Percentiles rank a stretch among this genome's conserved stretches.
These are phyloP conservation scores for Sminthopsis crassicaudata DNA, from an alignment of 2,113 vertebrate genomes.

Conservation along the genomic window DNA sequence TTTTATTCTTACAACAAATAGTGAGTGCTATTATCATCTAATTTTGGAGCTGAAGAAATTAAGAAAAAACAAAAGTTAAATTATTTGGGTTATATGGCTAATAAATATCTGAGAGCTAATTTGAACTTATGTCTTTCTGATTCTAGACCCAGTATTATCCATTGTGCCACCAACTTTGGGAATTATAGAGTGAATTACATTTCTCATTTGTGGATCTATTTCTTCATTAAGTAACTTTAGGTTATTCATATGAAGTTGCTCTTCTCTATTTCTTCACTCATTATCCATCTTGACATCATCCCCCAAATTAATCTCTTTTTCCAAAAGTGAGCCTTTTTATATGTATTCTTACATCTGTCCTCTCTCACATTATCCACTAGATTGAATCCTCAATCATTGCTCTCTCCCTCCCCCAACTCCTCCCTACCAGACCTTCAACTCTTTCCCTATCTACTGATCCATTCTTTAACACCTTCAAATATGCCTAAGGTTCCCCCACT, in stretches of 20 bases:
- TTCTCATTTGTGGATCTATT: background rate
- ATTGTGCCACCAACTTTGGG: background rate
- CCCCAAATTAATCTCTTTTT: background rate
- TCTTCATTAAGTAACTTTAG: background rate
- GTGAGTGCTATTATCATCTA: background rate
- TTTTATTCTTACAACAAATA: background rate
- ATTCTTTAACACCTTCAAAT: background rate
- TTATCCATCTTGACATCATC: background rate
- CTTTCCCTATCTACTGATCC: background rate
- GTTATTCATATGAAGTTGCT: background rate
- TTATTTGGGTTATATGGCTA: background rate
- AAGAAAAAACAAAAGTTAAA: background rate
- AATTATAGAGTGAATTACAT: background rate
- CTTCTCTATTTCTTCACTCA: background rate
- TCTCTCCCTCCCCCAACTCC: too few species aligned
- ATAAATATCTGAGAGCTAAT: background rate
- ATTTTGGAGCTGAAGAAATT: background rate
- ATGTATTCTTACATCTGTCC: background rate
- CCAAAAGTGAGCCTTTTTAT: background rate
- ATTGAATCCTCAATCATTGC: background rate
- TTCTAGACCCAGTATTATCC: background rate
- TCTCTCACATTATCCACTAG: background rate
- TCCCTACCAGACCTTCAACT: background rate
- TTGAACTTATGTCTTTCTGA: background rate
- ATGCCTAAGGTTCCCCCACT: background rate